Percentiles rank a stretch among this genome's conserved stretches.
Conservation (phyloP, 2,888 invertebrate species). For the Drosophila barbarae region DNA sequence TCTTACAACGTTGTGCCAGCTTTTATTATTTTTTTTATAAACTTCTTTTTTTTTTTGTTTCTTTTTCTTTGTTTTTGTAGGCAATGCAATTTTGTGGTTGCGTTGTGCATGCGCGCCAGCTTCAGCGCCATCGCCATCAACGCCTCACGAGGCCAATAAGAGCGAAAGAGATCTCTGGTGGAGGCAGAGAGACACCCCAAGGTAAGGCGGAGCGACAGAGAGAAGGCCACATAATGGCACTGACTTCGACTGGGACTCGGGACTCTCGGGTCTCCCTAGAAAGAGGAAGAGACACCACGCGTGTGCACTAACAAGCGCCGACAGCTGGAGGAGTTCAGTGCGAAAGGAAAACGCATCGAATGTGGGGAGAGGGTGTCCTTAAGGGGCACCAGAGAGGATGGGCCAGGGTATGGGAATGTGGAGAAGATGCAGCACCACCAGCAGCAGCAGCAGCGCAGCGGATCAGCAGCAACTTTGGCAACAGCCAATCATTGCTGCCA, state of each 20-base stretch:
- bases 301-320: conserved; percentile 33
- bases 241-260: background rate
- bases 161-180: conserved; percentile 8
- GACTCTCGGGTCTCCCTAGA: conserved; percentile 10
- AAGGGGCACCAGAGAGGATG: conserved; percentile 9
- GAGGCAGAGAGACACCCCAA: background rate
- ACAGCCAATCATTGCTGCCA: conserved; percentile 74
- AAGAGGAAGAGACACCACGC: conserved; percentile 30
- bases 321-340: conserved; percentile 35
- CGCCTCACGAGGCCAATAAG: conserved; percentile 47
- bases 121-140: conserved; percentile 75
- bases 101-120: conserved; percentile 70
- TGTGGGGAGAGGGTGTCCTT: conserved; percentile 1
- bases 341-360: background rate
- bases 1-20: conserved; percentile 63
- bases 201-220: background rate
- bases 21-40: conserved; percentile 14
- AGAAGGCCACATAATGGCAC: background rate
- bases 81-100: conserved; percentile 62
- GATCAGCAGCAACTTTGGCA: conserved; percentile 28
- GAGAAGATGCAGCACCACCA: conserved; percentile 20
- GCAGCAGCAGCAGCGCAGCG: conserved; percentile 5
- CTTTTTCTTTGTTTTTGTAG: conserved; percentile 12
- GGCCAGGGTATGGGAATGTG: conserved; percentile 23
- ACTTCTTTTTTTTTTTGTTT: background rate